A percentile compares a stretch with the other conserved stretches of the same genome.
Evolutionary conservation across 2,797 vertebrate genomes (phyloP).

Genomic region (Lacerta bilineata): DNA sequence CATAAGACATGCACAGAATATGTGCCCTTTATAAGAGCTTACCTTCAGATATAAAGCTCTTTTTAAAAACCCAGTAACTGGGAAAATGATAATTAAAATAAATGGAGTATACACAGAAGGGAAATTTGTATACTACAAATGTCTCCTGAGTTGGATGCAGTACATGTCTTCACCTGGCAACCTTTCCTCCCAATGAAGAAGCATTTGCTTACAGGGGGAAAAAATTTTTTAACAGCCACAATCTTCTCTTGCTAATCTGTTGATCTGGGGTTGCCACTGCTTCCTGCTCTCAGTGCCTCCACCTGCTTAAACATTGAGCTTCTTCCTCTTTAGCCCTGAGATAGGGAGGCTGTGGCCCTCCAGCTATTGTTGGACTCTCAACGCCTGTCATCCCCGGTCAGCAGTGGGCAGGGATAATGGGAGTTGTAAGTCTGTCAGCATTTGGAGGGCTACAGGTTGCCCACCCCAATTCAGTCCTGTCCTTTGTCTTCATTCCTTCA

Average conservation of each 20-base stretch:
- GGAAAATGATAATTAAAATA: not conserved
- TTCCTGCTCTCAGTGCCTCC: not conserved
- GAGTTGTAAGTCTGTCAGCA: too few relatives aligned
- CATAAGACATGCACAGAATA: not conserved
- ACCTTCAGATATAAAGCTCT: not conserved
- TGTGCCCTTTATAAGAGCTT: not conserved
- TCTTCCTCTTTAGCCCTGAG: too few relatives aligned
- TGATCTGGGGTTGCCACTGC: not conserved
- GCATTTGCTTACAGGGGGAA: not conserved
- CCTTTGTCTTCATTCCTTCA: too few relatives aligned
- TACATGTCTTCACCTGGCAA: not conserved
- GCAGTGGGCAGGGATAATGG: too few relatives aligned
- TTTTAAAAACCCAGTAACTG: not conserved
- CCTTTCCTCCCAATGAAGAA: not conserved
- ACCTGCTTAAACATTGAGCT: not conserved
- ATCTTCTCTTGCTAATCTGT: not conserved
- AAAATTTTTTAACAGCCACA: too few relatives aligned
- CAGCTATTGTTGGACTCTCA: too few relatives aligned
- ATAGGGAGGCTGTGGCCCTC: too few relatives aligned
- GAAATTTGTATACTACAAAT: not conserved
- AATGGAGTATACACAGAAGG: not conserved
- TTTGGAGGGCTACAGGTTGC: too few relatives aligned
- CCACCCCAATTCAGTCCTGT: not conserved
- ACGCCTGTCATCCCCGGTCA: too few relatives aligned
- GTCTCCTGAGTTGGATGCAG: not conserved